These are phyloP conservation scores for Cylindroiulus punctatus DNA, from an alignment of 2,888 invertebrate species.

Conservation along the genomic window DNA sequence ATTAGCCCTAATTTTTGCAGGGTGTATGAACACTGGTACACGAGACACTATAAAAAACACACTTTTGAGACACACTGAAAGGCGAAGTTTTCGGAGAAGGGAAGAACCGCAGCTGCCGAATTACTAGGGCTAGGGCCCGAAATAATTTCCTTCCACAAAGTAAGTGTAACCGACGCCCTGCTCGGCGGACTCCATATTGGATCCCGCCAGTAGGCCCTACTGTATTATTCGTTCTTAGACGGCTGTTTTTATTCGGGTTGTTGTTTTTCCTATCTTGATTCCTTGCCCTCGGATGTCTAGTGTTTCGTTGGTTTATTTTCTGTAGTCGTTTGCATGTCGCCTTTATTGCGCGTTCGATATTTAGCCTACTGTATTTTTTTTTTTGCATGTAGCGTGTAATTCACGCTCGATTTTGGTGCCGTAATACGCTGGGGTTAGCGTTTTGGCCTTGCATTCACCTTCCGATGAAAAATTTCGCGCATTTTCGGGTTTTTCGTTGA, in stretches of 20 bases:
- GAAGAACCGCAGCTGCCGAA: slow-evolving; percentile 46
- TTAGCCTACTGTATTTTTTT: no score
- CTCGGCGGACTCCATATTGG: slow-evolving; percentile 48
- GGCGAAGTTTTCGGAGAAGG: not conserved
- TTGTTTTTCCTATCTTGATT: not conserved
- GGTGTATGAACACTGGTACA: slow-evolving; percentile 34
- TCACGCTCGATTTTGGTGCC: not conserved
- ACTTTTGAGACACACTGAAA: slow-evolving; percentile 50
- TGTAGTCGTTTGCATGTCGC: not conserved
- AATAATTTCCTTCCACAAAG: slow-evolving; percentile 49
- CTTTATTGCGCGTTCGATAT: not conserved
- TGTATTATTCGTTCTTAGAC: slow-evolving; percentile 45
- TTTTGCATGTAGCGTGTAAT: not conserved
- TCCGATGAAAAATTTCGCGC: not conserved
- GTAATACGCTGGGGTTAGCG: no score
- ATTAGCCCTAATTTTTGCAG: slow-evolving; percentile 12
- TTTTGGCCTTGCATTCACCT: no score
- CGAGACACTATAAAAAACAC: slow-evolving; percentile 25
- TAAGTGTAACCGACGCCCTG: slow-evolving; percentile 48
- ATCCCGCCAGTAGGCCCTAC: slow-evolving; percentile 1
- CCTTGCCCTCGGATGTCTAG: not conserved
- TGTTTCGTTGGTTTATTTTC: not conserved
- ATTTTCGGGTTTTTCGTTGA: not conserved
- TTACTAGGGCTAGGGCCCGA: slow-evolving; percentile 47
- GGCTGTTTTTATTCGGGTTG: not conserved